A percentile compares a stretch with the other conserved stretches of the same genome.
Evolutionary conservation across 2,113 vertebrate genomes (phyloP).

Genomic region (Daboia siamensis): DNA sequence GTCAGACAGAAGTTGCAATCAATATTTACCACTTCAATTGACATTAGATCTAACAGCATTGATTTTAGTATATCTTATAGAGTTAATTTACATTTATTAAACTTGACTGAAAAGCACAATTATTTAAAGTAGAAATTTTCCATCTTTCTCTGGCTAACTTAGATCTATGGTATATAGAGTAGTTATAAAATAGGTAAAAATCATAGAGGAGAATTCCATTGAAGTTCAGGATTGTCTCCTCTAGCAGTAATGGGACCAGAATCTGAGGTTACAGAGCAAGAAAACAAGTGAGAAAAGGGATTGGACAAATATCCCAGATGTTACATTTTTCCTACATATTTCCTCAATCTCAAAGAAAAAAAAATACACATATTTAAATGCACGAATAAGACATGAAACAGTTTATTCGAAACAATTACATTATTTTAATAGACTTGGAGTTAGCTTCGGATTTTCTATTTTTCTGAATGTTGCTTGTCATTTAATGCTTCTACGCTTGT

Average conservation of each 20-base stretch:
- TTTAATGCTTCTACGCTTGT: neutral
- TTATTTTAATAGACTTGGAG: neutral
- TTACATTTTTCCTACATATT: neutral
- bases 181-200: neutral
- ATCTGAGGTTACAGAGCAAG: neutral
- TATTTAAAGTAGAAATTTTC: neutral
- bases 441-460: neutral
- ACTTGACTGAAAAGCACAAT: neutral
- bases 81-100: neutral
- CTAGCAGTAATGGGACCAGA: neutral
- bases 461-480: neutral
- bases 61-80: neutral
- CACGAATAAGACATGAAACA: neutral
- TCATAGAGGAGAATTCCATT: neutral
- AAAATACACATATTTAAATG: neutral
- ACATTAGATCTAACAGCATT: neutral
- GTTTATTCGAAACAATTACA: neutral
- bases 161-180: neutral
- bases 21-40: neutral
- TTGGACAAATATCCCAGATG: neutral
- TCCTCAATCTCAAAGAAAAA: neutral
- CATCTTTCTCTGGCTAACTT: neutral
- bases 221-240: neutral
- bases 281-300: neutral
- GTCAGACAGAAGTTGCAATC: neutral